These are phyloP conservation scores for Orthosia gothica DNA, from an alignment of 2,888 invertebrate species.

Conservation along the genomic window DNA sequence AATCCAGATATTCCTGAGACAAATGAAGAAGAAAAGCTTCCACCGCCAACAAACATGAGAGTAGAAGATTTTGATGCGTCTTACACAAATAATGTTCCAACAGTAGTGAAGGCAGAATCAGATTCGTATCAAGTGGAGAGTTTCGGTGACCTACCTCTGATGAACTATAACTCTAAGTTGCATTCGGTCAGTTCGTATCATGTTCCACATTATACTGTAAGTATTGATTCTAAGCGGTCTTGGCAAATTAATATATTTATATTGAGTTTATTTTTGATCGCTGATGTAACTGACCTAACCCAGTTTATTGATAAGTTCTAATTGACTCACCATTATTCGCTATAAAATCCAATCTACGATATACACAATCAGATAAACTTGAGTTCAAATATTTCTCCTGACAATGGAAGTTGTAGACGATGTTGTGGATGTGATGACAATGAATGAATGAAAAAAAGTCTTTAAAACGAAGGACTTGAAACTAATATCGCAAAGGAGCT, in stretches of 20 bases:
- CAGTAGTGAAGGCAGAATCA: constrained; percentile 74
- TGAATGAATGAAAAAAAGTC: too few species aligned
- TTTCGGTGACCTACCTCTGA: constrained; percentile 84
- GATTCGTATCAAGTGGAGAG: constrained; percentile 81
- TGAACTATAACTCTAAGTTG: constrained; percentile 85
- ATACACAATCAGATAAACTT: not conserved
- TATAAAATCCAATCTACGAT: not conserved
- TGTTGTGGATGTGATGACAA: not conserved
- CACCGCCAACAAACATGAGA: constrained; percentile 82
- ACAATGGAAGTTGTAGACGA: not conserved
- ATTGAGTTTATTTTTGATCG: not conserved
- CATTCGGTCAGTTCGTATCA: constrained; percentile 85
- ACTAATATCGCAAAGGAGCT: not conserved
- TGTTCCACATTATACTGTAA: constrained; percentile 89
- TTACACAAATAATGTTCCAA: constrained; percentile 81
- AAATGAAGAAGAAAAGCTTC: constrained; percentile 78
- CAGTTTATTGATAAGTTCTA: not conserved
- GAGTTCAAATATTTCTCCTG: not conserved
- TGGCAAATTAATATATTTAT: not conserved
- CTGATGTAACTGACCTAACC: not conserved
- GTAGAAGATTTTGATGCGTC: constrained; percentile 79
- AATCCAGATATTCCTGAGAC: constrained; percentile 36
- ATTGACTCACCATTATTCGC: not conserved
- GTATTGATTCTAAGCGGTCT: constrained; percentile 68
- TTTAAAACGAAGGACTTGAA: not conserved